These are phyloP conservation scores for Rhopalosiphum padi DNA, from an alignment of 1,140 invertebrate species.

Conservation along the genomic window DNA sequence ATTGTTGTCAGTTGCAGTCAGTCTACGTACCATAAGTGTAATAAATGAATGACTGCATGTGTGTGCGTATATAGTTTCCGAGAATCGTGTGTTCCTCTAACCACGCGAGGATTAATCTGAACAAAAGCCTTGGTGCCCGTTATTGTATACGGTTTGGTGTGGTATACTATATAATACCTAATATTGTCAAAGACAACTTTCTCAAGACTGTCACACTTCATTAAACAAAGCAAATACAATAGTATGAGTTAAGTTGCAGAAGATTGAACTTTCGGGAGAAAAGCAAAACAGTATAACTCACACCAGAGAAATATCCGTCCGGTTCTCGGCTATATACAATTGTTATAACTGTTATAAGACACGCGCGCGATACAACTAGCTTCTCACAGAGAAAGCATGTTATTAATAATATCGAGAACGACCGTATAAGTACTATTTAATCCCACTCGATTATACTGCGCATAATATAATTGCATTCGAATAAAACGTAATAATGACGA, in stretches of 20 bases:
- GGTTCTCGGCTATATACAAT: background rate
- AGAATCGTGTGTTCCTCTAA: background rate
- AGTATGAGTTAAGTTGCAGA: background rate
- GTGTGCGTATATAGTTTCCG: background rate
- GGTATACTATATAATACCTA: background rate
- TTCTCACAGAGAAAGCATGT: background rate
- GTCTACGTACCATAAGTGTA: background rate
- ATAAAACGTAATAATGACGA: background rate
- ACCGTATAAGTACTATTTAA: background rate
- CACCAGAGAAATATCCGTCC: background rate
- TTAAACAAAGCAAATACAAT: slow-evolving; percentile 3
- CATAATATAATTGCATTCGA: background rate
- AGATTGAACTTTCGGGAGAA: background rate
- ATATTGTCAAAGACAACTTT: slow-evolving; percentile 11
- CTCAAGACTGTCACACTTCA: background rate
- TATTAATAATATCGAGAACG: slow-evolving; percentile 2
- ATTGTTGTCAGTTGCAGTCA: background rate
- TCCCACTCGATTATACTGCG: background rate
- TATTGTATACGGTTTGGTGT: background rate
- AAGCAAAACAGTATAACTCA: background rate
- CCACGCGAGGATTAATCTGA: background rate
- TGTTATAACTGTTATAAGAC: background rate
- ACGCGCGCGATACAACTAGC: background rate
- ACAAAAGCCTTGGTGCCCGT: background rate
- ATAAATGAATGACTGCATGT: background rate